Percentiles rank a stretch among this genome's conserved stretches.
These are phyloP conservation scores for Pemphredon lugubris DNA, from an alignment of 2,888 invertebrate species.

Conservation along the genomic window DNA sequence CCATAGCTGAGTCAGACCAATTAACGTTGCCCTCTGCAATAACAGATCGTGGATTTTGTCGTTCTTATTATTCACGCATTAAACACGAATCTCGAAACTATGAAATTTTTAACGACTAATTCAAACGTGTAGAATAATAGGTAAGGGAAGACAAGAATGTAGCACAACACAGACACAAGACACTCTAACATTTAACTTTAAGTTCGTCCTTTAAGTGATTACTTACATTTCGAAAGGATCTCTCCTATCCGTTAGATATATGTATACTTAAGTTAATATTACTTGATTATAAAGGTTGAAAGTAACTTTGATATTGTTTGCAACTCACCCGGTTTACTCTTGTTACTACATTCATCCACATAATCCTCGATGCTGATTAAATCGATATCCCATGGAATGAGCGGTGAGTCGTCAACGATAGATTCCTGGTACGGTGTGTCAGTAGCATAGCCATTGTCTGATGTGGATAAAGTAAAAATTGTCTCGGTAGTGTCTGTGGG, in stretches of 20 bases:
- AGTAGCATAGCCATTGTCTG: constrained; percentile 66
- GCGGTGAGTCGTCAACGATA: constrained; percentile 75
- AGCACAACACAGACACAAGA: constrained; percentile 27
- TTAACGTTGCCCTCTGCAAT: constrained; percentile 74
- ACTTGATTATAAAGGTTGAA: constrained; percentile 21
- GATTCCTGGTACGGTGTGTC: constrained; percentile 74
- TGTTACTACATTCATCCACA: constrained; percentile 71
- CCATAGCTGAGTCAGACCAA: constrained; percentile 79
- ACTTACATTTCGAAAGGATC: constrained; percentile 40
- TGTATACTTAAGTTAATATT: constrained; percentile 36
- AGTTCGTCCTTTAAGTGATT: constrained; percentile 20
- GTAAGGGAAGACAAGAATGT: constrained; percentile 10
- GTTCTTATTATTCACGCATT: too few species aligned
- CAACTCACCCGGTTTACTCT: constrained; percentile 71
- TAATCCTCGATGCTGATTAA: constrained; percentile 76
- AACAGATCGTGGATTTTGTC: background rate
- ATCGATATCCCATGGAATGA: constrained; percentile 78
- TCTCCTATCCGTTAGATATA: constrained; percentile 49
- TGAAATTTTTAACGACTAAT: constrained; percentile 9
- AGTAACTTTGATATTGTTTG: background rate
- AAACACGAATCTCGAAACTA: too few species aligned
- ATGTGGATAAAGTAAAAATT: constrained; percentile 70
- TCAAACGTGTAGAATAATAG: constrained; percentile 13
- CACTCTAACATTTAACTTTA: constrained; percentile 38
- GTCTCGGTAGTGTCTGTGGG: constrained; percentile 73